Percentiles rank a stretch among this genome's conserved stretches.
phyloP scores from a whole-genome alignment of 2,888 invertebrate genomes.

The Perithous albicinctus region DNA sequence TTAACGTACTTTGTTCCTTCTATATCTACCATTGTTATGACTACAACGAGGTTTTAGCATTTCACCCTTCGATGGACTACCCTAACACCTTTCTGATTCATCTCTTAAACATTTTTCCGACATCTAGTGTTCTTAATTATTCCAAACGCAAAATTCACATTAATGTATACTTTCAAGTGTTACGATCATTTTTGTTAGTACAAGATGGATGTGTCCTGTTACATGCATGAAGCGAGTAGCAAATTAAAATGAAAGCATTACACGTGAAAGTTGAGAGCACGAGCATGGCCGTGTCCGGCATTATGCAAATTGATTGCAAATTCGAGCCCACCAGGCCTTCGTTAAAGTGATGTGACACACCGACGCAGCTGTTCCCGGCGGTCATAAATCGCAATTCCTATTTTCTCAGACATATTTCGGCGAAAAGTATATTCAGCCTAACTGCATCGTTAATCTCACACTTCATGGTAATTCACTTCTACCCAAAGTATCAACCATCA shows the following conservation, averaged over 20 bases:
- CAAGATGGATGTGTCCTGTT: background rate
- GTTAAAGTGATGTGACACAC: conserved; percentile 31
- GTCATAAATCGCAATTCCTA: background rate
- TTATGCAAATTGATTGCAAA: conserved; percentile 60
- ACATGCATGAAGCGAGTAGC: conserved; percentile 11
- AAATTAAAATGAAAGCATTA: conserved; percentile 10
- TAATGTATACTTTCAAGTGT: background rate
- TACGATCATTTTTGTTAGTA: background rate
- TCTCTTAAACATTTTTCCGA: background rate
- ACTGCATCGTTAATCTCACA: background rate
- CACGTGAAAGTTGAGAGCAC: conserved; percentile 25
- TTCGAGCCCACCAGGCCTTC: conserved; percentile 36
- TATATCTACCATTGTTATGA: too few relatives aligned
- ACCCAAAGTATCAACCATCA: background rate
- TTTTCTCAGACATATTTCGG: background rate
- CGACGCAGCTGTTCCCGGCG: background rate
- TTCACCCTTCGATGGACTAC: background rate
- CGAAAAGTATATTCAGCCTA: background rate
- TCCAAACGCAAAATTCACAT: background rate
- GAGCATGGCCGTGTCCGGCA: conserved; percentile 19
- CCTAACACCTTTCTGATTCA: background rate
- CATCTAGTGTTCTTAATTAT: background rate
- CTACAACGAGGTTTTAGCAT: too few relatives aligned
- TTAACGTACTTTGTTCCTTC: too few relatives aligned
- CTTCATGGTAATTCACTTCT: background rate